phyloP scores from a whole-genome alignment of 2,797 vertebrate genomes.

The Todus mexicanus region DNA sequence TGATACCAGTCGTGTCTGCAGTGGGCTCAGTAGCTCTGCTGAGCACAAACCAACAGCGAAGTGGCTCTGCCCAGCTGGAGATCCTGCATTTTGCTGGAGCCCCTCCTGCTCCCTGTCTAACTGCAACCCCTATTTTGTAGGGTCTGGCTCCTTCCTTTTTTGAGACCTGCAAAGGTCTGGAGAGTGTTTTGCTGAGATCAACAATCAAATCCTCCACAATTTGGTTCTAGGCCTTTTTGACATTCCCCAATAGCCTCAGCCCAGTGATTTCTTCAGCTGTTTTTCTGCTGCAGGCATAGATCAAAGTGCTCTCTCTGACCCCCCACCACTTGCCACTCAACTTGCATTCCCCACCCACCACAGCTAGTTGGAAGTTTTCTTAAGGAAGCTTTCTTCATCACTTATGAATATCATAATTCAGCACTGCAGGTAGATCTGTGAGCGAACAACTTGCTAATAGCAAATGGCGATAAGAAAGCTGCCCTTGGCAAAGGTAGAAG shows the following conservation, averaged over 20 bases:
- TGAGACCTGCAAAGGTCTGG: neutral
- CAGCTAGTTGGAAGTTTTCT: neutral
- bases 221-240: neutral
- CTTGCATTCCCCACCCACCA: neutral
- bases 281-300: neutral
- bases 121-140: neutral
- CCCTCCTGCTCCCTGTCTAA: neutral
- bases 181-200: neutral
- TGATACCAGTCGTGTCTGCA: rapidly evolving
- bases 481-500: neutral
- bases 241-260: neutral
- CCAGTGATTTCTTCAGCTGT: neutral
- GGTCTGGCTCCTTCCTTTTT: neutral
- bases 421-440: neutral
- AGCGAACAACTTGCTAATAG: neutral
- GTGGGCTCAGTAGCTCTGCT: neutral
- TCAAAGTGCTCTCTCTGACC: neutral
- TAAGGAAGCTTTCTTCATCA: neutral
- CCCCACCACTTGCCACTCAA: neutral
- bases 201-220: neutral
- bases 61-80: neutral
- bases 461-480: neutral
- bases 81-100: neutral
- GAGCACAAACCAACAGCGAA: neutral
- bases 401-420: neutral